These are phyloP conservation scores for Caloenas nicobarica DNA, from an alignment of 2,113 vertebrate species.

Conservation along the genomic window DNA sequence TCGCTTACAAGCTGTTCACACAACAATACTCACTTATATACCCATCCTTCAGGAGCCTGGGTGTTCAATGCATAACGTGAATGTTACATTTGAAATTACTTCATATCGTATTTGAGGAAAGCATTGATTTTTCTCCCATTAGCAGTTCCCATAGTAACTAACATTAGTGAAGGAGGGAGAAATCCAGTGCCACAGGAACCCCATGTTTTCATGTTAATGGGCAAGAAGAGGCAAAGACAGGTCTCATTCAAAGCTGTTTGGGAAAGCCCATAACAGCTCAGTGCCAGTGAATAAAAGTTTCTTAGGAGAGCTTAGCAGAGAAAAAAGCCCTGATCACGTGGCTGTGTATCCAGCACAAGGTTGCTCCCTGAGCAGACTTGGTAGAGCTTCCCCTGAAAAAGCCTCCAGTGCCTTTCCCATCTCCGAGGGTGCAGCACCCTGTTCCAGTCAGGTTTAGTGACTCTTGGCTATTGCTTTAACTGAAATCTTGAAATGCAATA, in stretches of 20 bases:
- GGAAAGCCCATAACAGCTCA: neutral
- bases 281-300: neutral
- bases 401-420: neutral
- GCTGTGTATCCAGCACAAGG: neutral
- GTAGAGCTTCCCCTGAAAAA: neutral
- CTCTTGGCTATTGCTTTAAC: neutral
- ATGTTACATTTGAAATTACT: neutral
- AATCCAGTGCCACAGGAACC: neutral
- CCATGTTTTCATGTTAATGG: neutral
- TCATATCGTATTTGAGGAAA: neutral
- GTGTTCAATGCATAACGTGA: neutral
- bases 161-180: neutral
- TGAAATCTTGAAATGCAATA: neutral
- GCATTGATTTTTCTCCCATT: neutral
- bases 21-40: neutral
- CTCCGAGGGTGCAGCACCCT: neutral
- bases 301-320: neutral
- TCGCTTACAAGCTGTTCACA: neutral
- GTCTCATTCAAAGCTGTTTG: neutral
- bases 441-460: neutral
- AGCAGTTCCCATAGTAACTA: constrained; percentile 18
- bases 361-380: accelerated
- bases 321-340: accelerated
- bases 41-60: neutral
- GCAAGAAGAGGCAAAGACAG: neutral